Evolutionary conservation across 2,888 invertebrate genomes (phyloP).

Genomic region (Eutolmus rufibarbis): DNA sequence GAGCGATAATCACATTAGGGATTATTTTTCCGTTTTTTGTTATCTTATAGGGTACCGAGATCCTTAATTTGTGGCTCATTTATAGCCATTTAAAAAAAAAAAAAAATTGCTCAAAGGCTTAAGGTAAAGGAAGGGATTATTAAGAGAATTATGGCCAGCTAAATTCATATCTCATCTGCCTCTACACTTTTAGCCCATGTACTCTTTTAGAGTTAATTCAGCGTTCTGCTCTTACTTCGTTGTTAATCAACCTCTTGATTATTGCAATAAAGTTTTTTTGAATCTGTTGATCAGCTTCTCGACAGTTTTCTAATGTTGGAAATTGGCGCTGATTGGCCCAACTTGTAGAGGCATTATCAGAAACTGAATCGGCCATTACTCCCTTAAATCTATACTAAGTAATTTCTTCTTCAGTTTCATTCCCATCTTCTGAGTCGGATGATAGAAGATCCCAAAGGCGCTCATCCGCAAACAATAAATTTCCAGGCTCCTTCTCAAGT

Average conservation of each 20-base stretch:
- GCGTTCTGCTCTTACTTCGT: background rate
- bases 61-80: background rate
- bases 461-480: conserved; percentile 54
- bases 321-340: background rate
- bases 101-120: too few relatives aligned
- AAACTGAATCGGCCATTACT: background rate
- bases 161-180: background rate
- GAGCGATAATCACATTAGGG: background rate
- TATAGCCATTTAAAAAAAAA: too few relatives aligned
- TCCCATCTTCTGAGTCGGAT: conserved; percentile 50
- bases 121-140: background rate
- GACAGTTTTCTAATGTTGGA: background rate
- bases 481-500: conserved; percentile 51
- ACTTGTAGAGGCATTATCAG: background rate
- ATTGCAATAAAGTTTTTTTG: background rate
- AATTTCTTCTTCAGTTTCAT: conserved; percentile 49
- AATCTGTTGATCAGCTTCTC: background rate
- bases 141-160: background rate
- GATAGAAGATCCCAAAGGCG: conserved; percentile 52
- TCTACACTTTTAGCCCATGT: background rate
- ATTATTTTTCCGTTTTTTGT: background rate
- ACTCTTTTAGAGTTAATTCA: background rate
- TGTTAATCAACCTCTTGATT: background rate
- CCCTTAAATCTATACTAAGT: conserved; percentile 11
- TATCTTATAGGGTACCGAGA: background rate